These are phyloP conservation scores for Dioctria rufipes DNA, from an alignment of 2,888 invertebrate species.

Conservation along the genomic window DNA sequence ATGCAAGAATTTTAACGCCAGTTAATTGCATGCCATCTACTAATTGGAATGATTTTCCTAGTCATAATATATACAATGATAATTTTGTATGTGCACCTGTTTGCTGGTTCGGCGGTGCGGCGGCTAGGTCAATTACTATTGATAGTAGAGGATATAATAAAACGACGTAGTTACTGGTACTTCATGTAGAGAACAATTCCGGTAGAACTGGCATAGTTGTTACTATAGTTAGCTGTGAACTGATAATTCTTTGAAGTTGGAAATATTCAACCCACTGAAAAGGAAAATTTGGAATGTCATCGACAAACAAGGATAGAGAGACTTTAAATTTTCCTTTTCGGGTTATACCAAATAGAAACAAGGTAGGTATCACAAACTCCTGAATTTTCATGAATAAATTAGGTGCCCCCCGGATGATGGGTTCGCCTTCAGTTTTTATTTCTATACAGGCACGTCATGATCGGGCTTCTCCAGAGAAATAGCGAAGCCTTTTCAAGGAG, in stretches of 20 bases:
- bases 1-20: constrained; percentile 14
- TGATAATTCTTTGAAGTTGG: constrained; percentile 41
- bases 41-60: constrained; percentile 40
- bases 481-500: constrained; percentile 34
- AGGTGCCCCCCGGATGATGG: not conserved
- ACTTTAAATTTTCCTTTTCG: constrained; percentile 31
- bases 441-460: not conserved
- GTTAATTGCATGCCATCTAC: constrained; percentile 46
- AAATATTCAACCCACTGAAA: constrained; percentile 29
- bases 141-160: constrained; percentile 7
- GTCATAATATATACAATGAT: constrained; percentile 27
- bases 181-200: not conserved
- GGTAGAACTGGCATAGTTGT: not conserved
- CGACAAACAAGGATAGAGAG: constrained; percentile 23
- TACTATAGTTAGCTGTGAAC: not conserved
- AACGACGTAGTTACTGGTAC: not conserved
- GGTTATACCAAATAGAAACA: constrained; percentile 49
- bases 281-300: constrained; percentile 47
- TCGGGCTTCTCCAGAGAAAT: constrained; percentile 39
- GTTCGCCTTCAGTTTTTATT: constrained; percentile 1
- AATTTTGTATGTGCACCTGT: constrained; percentile 4
- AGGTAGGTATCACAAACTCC: constrained; percentile 36
- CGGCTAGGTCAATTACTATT: constrained; percentile 28
- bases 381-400: constrained; percentile 52
- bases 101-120: not conserved